Percentiles rank a stretch among this genome's conserved stretches.
These are phyloP conservation scores for Phaethornis superciliosus DNA, from an alignment of 2,113 vertebrate species.

Conservation along the genomic window DNA sequence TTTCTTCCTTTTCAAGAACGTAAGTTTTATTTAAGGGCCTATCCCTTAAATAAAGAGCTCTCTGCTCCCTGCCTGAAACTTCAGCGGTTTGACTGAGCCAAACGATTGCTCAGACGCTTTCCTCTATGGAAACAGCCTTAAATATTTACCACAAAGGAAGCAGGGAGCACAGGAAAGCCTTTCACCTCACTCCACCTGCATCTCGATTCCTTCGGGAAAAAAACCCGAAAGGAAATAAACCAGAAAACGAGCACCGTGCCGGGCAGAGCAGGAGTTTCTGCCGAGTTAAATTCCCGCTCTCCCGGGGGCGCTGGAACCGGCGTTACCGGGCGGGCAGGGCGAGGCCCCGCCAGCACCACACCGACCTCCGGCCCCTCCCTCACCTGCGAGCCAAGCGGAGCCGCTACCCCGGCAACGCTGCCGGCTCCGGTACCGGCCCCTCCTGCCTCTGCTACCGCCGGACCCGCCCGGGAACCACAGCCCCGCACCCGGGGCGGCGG, in stretches of 20 bases:
- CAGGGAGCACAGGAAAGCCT: too few species aligned
- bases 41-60: fast-evolving
- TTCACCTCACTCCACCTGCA: too few species aligned
- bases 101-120: too few species aligned
- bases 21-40: background rate
- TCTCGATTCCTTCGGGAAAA: too few species aligned
- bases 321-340: too few species aligned
- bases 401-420: background rate
- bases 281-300: background rate
- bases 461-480: too few species aligned
- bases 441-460: too few species aligned
- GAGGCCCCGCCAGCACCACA: background rate
- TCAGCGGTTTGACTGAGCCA: fast-evolving
- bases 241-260: too few species aligned
- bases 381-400: background rate
- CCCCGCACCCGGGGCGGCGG: background rate
- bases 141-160: fast-evolving
- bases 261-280: background rate
- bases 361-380: background rate
- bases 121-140: too few species aligned
- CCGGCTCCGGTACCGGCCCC: background rate
- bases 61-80: fast-evolving
- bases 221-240: too few species aligned
- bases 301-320: background rate
- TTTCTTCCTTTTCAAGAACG: background rate